Percentiles rank a stretch among this genome's conserved stretches.
Conservation (phyloP, 2,113 vertebrate genomes). For the Bubo scandiacus region DNA sequence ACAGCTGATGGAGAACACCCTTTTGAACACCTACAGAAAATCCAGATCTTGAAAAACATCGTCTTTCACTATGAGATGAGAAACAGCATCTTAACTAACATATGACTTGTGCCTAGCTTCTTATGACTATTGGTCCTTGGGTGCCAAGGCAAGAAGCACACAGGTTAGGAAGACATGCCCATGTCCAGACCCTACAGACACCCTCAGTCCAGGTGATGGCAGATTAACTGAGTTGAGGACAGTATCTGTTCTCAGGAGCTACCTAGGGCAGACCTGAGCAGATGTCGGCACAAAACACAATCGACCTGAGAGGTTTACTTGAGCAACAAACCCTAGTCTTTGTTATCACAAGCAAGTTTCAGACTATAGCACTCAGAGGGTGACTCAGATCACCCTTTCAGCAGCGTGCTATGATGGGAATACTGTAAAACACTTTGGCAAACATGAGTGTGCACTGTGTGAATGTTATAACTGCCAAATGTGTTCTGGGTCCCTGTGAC, state of each 20-base stretch:
- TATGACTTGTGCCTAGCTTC: neutral
- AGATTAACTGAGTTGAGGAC: neutral
- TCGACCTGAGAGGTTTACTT: rapidly evolving
- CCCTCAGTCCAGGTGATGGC: neutral
- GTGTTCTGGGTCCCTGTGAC: neutral
- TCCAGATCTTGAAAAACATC: neutral
- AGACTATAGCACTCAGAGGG: neutral
- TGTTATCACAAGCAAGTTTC: neutral
- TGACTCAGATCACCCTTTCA: neutral
- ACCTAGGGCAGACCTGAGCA: neutral
- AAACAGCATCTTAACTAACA: neutral
- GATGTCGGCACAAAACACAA: neutral
- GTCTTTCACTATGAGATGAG: neutral
- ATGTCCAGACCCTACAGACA: neutral
- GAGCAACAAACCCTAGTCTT: neutral
- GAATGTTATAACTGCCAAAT: neutral
- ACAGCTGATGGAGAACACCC: neutral
- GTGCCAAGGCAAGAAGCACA: neutral
- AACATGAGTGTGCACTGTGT: neutral
- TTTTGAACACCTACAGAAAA: neutral
- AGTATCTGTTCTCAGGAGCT: neutral
- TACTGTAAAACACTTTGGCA: neutral
- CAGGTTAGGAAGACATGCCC: neutral
- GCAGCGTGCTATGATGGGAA: neutral
- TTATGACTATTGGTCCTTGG: neutral